A percentile compares a stretch with the other conserved stretches of the same genome.
Conservation (phyloP, 92 coral and sea anemone genomes). For the Porites cylindrica region DNA sequence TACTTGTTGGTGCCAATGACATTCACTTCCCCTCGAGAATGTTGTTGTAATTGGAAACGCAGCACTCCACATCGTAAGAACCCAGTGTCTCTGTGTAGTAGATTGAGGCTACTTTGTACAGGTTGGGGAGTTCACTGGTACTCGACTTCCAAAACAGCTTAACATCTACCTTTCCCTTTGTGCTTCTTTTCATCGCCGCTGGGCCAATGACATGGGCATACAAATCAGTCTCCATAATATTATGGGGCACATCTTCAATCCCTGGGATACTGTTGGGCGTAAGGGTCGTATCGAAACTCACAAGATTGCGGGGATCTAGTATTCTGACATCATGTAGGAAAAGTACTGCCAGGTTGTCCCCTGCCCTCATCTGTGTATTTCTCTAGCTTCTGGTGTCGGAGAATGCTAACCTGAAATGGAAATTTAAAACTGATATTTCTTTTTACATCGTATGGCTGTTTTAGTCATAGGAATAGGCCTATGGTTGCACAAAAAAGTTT, state of each 20-base stretch:
- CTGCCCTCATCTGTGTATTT: constrained; percentile 25
- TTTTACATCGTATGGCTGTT: constrained; percentile 14
- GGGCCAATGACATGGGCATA: constrained; percentile 56
- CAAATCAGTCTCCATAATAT: constrained; percentile 34
- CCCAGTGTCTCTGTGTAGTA: constrained; percentile 60
- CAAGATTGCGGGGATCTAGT: constrained; percentile 60
- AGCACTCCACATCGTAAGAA: constrained; percentile 49
- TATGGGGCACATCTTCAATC: constrained; percentile 34
- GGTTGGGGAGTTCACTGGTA: constrained; percentile 59
- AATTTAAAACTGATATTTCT: constrained; percentile 16
- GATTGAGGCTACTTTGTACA: constrained; percentile 50
- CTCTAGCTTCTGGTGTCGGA: constrained; percentile 20
- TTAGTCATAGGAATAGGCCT: constrained; percentile 9
- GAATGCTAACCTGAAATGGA: constrained; percentile 19
- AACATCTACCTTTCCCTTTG: constrained; percentile 48
- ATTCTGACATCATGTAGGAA: constrained; percentile 59
- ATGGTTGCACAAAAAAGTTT: constrained; percentile 17
- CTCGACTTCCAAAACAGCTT: constrained; percentile 62
- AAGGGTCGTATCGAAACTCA: constrained; percentile 18
- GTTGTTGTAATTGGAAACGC: constrained; percentile 13
- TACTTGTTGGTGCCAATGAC: constrained; percentile 6
- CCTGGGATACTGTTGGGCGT: constrained; percentile 43
- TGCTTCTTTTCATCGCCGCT: constrained; percentile 43
- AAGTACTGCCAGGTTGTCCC: constrained; percentile 34
- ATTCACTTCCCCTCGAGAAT: constrained; percentile 22